A percentile compares a stretch with the other conserved stretches of the same genome.
These are phyloP conservation scores for Hymenochirus boettgeri DNA, from an alignment of 2,113 vertebrate genomes.

Conservation along the genomic window DNA sequence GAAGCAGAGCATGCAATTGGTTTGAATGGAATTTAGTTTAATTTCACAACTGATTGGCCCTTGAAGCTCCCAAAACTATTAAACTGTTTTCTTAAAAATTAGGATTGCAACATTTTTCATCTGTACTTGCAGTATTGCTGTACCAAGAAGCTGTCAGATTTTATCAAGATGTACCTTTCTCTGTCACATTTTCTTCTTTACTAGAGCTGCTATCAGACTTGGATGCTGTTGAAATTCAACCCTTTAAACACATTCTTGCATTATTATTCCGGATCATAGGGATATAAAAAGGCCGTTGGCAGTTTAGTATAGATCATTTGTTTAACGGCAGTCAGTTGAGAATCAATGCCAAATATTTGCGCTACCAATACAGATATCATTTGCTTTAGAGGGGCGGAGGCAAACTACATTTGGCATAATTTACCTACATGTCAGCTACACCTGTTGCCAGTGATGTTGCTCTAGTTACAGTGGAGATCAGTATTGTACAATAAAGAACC, in stretches of 20 bases:
- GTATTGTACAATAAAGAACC: not conserved
- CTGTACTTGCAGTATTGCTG: too few relatives aligned
- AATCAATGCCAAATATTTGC: slow-evolving; percentile 7
- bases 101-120: too few relatives aligned
- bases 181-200: too few relatives aligned
- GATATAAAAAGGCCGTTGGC: not conserved
- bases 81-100: too few relatives aligned
- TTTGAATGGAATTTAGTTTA: too few relatives aligned
- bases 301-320: slow-evolving; percentile 1
- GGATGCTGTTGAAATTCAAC: not conserved
- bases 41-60: too few relatives aligned
- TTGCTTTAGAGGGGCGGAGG: slow-evolving; percentile 11
- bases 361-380: slow-evolving; percentile 9
- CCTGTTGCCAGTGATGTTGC: not conserved
- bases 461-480: not conserved
- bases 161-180: too few relatives aligned
- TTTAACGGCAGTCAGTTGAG: slow-evolving; percentile 9
- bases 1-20: too few relatives aligned
- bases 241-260: not conserved
- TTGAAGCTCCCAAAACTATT: too few relatives aligned
- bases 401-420: slow-evolving; percentile 4
- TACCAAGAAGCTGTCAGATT: too few relatives aligned
- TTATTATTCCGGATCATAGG: not conserved
- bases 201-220: too few relatives aligned
- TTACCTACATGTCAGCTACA: slow-evolving; percentile 6